phyloP scores from a whole-genome alignment of 2,888 invertebrate species.

The Ornithoptera alexandrae region DNA sequence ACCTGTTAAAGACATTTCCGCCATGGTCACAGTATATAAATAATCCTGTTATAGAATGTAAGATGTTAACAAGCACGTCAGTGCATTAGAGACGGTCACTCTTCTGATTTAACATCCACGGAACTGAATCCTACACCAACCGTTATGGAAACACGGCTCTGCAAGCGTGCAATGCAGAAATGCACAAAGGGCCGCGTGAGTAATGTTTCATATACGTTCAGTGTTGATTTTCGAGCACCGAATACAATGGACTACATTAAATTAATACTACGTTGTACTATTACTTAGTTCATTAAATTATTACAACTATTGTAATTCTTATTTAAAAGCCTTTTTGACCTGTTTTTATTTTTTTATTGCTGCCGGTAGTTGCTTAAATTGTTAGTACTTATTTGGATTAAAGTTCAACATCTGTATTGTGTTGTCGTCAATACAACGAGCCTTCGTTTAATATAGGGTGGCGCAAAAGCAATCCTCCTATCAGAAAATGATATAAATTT shows the following conservation, averaged over 20 bases:
- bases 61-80: not conserved
- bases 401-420: too few relatives aligned
- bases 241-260: slow-evolving; percentile 25
- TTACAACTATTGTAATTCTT: too few relatives aligned
- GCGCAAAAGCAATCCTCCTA: too few relatives aligned
- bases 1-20: not conserved
- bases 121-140: slow-evolving; percentile 38
- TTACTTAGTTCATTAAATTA: too few relatives aligned
- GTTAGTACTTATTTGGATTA: too few relatives aligned
- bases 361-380: too few relatives aligned
- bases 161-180: slow-evolving; percentile 24
- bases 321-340: too few relatives aligned
- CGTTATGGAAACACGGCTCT: slow-evolving; percentile 38
- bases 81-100: slow-evolving; percentile 19
- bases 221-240: slow-evolving; percentile 32
- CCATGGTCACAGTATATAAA: not conserved
- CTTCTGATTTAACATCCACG: slow-evolving; percentile 42
- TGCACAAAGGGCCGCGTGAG: slow-evolving; percentile 37
- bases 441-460: too few relatives aligned
- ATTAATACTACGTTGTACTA: slow-evolving; percentile 4
- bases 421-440: too few relatives aligned
- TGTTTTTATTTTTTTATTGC: too few relatives aligned
- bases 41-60: not conserved
- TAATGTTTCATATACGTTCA: slow-evolving; percentile 36
- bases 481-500: too few relatives aligned